Evolutionary conservation across 2,113 vertebrate genomes (phyloP).

Genomic region (Macaca nemestrina): DNA sequence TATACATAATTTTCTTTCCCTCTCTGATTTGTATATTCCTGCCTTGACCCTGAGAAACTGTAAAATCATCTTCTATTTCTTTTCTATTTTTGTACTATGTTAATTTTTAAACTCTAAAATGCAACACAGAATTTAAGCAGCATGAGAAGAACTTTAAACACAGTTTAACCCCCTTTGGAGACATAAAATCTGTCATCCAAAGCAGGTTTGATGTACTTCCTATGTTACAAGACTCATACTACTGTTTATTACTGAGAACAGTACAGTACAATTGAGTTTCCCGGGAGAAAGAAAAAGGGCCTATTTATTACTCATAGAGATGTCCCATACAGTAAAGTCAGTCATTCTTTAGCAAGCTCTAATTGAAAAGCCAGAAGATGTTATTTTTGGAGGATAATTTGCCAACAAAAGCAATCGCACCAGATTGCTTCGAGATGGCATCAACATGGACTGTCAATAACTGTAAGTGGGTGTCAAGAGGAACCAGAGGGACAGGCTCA

Average conservation of each 20-base stretch:
- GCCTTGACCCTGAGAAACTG: slow-evolving; percentile 38
- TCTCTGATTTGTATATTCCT: slow-evolving; percentile 16
- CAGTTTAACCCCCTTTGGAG: background rate
- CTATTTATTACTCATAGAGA: background rate
- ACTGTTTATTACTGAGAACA: background rate
- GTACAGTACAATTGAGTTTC: background rate
- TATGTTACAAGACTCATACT: background rate
- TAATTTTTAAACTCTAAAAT: slow-evolving; percentile 21
- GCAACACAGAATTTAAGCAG: slow-evolving; percentile 31
- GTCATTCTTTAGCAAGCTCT: background rate
- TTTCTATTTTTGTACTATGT: slow-evolving; percentile 27
- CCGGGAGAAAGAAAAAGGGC: background rate
- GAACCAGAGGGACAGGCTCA: background rate
- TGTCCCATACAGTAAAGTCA: background rate
- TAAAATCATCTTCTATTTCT: slow-evolving; percentile 35
- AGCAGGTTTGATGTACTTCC: background rate
- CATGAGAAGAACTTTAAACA: background rate
- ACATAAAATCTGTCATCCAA: slow-evolving; percentile 38
- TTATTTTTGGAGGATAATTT: slow-evolving; percentile 5
- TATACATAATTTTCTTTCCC: background rate
- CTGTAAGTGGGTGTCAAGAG: background rate
- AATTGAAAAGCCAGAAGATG: slow-evolving; percentile 14
- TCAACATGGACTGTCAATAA: background rate
- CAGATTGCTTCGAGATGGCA: background rate
- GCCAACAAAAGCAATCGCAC: background rate